Conservation (phyloP, 92 coral and sea anemone genomes). For the Paragorgia papillata region DNA sequence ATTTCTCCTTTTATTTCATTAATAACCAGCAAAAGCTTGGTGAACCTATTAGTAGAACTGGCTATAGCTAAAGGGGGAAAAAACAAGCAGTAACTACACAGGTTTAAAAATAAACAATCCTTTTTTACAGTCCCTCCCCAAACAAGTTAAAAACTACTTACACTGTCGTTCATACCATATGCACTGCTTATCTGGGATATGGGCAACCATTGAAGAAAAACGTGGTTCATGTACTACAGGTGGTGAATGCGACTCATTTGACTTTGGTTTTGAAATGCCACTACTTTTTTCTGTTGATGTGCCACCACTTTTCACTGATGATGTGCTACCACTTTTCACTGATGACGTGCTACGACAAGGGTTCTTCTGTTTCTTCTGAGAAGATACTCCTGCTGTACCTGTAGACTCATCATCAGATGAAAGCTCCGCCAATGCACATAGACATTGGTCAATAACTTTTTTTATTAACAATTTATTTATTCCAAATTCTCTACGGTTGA, state of each 20-base stretch:
- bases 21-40: slow-evolving; percentile 63
- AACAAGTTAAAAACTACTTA: slow-evolving; percentile 38
- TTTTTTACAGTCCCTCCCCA: neutral
- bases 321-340: neutral
- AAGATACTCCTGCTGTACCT: neutral
- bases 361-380: too few relatives aligned
- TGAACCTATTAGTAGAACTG: slow-evolving; percentile 54
- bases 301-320: too few relatives aligned
- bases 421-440: slow-evolving; percentile 54
- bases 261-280: neutral
- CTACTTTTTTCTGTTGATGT: neutral
- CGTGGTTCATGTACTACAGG: slow-evolving; percentile 50
- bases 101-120: too few relatives aligned
- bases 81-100: neutral
- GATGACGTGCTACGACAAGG: neutral
- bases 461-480: slow-evolving; percentile 62
- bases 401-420: slow-evolving; percentile 3
- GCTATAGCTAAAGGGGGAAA: slow-evolving; percentile 60
- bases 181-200: slow-evolving; percentile 78
- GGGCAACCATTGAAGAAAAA: slow-evolving; percentile 82
- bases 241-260: neutral
- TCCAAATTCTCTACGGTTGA: slow-evolving; percentile 83
- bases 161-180: slow-evolving; percentile 96
- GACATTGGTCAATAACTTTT: slow-evolving; percentile 72
- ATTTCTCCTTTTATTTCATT: slow-evolving; percentile 91